Percentiles rank a stretch among this genome's conserved stretches.
Evolutionary conservation across 1,140 invertebrate genomes (phyloP).

Genomic region (Lucilia sericata): DNA sequence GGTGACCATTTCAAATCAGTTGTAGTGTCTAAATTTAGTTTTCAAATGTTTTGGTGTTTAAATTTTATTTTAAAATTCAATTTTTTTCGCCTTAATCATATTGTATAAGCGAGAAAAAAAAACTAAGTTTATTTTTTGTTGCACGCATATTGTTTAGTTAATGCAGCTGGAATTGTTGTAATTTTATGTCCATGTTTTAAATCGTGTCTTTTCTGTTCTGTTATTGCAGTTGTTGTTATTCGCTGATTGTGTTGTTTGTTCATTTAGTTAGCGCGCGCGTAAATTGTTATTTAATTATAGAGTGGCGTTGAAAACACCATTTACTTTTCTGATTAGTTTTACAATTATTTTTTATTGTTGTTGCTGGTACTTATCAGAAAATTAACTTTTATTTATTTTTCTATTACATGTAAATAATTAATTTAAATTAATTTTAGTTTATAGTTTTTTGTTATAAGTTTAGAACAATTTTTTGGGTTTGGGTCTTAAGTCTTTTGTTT

Average conservation of each 20-base stretch:
- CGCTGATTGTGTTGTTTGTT: constrained; percentile 14
- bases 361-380: constrained; percentile 14
- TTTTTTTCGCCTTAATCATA: background rate
- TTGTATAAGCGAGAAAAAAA: too few relatives aligned
- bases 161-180: constrained; percentile 25
- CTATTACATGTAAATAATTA: constrained; percentile 38
- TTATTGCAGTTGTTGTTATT: background rate
- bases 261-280: constrained; percentile 22
- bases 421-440: constrained; percentile 35
- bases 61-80: background rate
- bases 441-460: background rate
- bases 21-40: constrained; percentile 38
- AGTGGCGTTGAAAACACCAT: constrained; percentile 39
- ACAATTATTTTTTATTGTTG: constrained; percentile 5
- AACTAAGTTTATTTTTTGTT: background rate
- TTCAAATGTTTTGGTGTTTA: too few relatives aligned
- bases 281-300: constrained; percentile 43
- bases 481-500: constrained; percentile 11
- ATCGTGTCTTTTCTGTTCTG: constrained; percentile 8
- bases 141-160: constrained; percentile 31
- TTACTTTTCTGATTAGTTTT: constrained; percentile 32
- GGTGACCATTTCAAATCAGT: constrained; percentile 38
- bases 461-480: background rate
- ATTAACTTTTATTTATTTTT: constrained; percentile 35
- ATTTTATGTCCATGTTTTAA: background rate